Evolutionary conservation across 2,888 invertebrate species (phyloP), one percentile per base, ranked within the genome.

Genomic region (Amphipoea lucens): DNA sequence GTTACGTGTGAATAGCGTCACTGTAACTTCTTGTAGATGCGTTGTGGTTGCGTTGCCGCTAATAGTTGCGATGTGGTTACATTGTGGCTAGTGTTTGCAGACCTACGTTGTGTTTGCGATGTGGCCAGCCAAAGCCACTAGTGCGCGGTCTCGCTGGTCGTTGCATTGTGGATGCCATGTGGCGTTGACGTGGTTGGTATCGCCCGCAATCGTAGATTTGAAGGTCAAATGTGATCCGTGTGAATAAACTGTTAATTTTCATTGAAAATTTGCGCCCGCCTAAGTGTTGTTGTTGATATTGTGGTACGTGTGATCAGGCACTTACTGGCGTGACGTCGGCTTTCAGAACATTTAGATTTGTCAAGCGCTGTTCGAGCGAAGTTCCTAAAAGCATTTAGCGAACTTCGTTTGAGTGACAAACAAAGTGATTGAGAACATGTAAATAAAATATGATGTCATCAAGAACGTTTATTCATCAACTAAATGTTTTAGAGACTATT

Each of bases 391-490:
- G 51, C 42, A 67, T 67, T 76, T 40, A 82, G 12, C 17, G 7
- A 40, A 67, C 36, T 51, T 63, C n/a, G 12, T 67, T 80, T 72
- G 9, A 29, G 23, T 65, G 4, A 40, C 45, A 65, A 71, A 40
- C 45, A 82, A 63, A 57, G 29, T 48, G 9, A 5, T 65, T 42
- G 17, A 51, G 36, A 77, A 36, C 36, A 51, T 77, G 36, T 29
- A 69, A 75, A 67, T 54, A 62, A 66, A 67, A 54, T 62, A 68
- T 20, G 5, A n/a, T 20, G 40, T 57, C n/a, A 42, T 77, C 42
- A 70, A 71, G 29, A 62, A 74, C 0, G 29, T 84, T 77, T 77
- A 82, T 74, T 82, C n/a, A 42, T 62, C 40, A 40, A 40, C 11
- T 40, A n/a, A 60, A 20, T 70, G 3, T 40, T 20, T 57, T 14